Evolutionary conservation across 2,797 vertebrate genomes (phyloP).

Genomic region (Melanotaenia pygmaea): DNA sequence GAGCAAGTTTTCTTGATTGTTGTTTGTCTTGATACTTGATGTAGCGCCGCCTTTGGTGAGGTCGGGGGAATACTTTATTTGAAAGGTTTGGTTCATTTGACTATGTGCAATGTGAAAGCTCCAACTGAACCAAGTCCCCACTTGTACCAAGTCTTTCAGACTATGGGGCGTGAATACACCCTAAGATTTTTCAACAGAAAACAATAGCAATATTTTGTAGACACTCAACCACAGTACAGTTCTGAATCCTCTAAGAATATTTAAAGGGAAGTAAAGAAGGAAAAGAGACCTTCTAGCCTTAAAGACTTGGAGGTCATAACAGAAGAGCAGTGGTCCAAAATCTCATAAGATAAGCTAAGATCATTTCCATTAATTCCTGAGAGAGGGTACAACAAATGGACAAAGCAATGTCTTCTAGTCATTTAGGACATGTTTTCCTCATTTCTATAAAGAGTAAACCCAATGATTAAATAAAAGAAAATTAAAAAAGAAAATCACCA

Average conservation of each 20-base stretch:
- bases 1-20: neutral
- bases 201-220: neutral
- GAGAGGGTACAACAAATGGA: too few relatives aligned
- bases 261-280: neutral
- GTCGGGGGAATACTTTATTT: neutral
- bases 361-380: neutral
- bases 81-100: neutral
- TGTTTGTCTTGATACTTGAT: neutral
- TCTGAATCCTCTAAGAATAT: neutral
- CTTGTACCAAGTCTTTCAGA: too few relatives aligned
- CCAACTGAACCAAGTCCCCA: neutral
- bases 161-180: too few relatives aligned
- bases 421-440: neutral
- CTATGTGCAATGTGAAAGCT: neutral
- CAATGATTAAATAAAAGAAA: neutral
- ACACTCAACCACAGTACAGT: neutral
- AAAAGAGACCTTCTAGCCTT: neutral
- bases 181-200: neutral
- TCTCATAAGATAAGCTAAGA: neutral
- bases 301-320: neutral
- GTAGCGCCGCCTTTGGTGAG: neutral
- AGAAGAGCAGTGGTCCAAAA: neutral
- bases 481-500: too few relatives aligned
- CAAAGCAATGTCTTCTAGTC: too few relatives aligned
- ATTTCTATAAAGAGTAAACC: neutral